Base-by-base conservation (phyloP, 2,888 invertebrate genomes). In the Chromoteleia sp. region DNA sequence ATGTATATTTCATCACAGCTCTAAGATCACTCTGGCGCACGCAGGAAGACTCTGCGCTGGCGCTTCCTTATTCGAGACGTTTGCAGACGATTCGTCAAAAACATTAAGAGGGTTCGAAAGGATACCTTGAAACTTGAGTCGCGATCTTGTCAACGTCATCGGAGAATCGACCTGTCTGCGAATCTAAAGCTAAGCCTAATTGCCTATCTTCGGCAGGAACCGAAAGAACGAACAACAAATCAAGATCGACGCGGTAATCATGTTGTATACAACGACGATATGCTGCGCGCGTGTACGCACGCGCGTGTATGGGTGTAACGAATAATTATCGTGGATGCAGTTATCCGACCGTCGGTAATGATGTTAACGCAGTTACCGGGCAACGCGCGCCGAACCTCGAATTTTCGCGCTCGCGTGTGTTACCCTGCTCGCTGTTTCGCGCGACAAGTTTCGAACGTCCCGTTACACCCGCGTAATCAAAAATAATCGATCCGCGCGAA, bases 1-100 rank as follows among this genome's bases (percentile, higher is more conserved):
- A 85, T 86, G 86, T 84, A 86, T 85, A 85, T 83, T 78, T 86
- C 85, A 87, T 87, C 87, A 88, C 86, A 87, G 87, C 86, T 87
- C 85, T 84, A 83, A 86, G 84, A 86, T 87, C 86, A 87, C 87
- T 85, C 85, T 80, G 74, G 52, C 41, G 65, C 78, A 70, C 48
- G 65, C 70, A 71, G 70, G 59, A 14, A 56, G 74, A 68, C 17
- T 59, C 78, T 54, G 14, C 48, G 41, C 10, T 65, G 81, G 15
- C 48, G 71, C 65, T 58, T 12, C 12, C 1, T 30, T 43, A 17
- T 33, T 12, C 15, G 25, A 19, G 33, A 56, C n/a, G n/a, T n/a
- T n/a, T n/a, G n/a, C n/a, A n/a, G n/a, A n/a, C n/a, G n/a, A n/a
- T n/a, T n/a, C n/a, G n/a, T n/a, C n/a, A n/a, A n/a, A n/a, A n/a